Conservation (phyloP, 2,797 vertebrate genomes). For the Megaceryle alcyon region DNA sequence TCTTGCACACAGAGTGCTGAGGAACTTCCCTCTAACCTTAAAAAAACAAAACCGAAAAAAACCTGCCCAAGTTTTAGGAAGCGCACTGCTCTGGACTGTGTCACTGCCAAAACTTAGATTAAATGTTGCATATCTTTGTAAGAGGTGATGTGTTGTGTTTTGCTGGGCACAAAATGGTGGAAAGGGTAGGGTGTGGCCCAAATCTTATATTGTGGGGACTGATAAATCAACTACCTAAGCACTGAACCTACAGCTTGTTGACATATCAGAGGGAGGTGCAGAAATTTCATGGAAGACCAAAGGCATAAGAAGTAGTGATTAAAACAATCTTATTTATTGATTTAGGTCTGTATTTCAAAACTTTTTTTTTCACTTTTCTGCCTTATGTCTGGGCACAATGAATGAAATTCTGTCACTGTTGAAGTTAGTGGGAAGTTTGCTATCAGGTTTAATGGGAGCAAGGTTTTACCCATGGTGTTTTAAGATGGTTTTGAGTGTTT, state of each 20-base stretch:
- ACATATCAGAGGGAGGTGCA: not conserved
- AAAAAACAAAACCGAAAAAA: not conserved
- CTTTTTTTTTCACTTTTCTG: not conserved
- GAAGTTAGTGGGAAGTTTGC: not conserved
- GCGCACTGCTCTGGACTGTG: not conserved
- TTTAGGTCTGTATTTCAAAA: conserved; percentile 8
- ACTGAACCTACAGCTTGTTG: not conserved
- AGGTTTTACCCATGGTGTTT: not conserved
- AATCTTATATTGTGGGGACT: not conserved
- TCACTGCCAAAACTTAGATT: not conserved
- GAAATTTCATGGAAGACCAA: not conserved
- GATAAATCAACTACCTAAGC: not conserved
- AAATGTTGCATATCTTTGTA: not conserved
- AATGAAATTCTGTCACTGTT: not conserved
- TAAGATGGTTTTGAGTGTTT: not conserved
- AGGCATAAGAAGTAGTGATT: not conserved
- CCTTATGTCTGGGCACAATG: not conserved
- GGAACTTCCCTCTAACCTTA: not conserved
- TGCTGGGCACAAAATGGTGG: not conserved
- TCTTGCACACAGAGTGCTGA: not conserved
- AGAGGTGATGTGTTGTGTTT: conserved; percentile 17
- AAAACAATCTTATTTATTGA: not conserved
- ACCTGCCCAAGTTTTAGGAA: not conserved
- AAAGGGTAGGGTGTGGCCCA: conserved; percentile 8
- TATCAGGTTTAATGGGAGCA: not conserved